Conservation (phyloP, 2,888 invertebrate species). For the Opisthograptis luteolata region DNA sequence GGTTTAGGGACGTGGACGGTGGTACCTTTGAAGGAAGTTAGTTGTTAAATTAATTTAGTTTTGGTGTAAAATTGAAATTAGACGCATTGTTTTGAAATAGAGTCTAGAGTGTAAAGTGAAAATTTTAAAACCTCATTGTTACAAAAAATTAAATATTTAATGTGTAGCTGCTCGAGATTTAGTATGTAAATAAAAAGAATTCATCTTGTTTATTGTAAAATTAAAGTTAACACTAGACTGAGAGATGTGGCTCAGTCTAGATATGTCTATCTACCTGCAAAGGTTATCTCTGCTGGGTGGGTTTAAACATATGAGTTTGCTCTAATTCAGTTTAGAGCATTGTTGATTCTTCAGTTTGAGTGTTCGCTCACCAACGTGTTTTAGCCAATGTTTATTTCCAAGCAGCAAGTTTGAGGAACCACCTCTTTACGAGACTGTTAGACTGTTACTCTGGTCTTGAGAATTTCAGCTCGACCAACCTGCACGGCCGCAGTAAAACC, state of each 20-base stretch:
- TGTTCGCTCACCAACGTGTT: constrained; percentile 46
- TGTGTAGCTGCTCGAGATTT: no score
- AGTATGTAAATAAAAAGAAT: no score
- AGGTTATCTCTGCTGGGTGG: constrained; percentile 10
- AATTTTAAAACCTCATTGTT: no score
- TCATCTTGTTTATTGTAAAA: not conserved
- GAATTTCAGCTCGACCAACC: constrained; percentile 76
- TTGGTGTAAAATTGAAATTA: constrained; percentile 22
- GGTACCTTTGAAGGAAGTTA: constrained; percentile 16
- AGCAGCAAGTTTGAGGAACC: constrained; percentile 51
- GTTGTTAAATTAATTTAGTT: constrained; percentile 9
- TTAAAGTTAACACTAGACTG: not conserved
- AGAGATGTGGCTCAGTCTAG: constrained; percentile 3
- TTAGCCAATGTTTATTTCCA: constrained; percentile 57
- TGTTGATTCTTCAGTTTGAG: constrained; percentile 48
- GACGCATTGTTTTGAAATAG: no score
- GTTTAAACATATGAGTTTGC: constrained; percentile 27
- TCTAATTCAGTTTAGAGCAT: constrained; percentile 33
- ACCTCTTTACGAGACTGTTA: constrained; percentile 75
- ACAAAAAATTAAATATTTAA: no score
- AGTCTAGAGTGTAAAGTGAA: no score
- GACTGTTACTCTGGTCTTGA: constrained; percentile 66
- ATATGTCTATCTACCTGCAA: not conserved
- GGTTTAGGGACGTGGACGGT: constrained; percentile 22
- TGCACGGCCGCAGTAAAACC: constrained; percentile 77